phyloP scores from a whole-genome alignment of 2,113 vertebrate species.

The Hemiscyllium ocellatum region DNA sequence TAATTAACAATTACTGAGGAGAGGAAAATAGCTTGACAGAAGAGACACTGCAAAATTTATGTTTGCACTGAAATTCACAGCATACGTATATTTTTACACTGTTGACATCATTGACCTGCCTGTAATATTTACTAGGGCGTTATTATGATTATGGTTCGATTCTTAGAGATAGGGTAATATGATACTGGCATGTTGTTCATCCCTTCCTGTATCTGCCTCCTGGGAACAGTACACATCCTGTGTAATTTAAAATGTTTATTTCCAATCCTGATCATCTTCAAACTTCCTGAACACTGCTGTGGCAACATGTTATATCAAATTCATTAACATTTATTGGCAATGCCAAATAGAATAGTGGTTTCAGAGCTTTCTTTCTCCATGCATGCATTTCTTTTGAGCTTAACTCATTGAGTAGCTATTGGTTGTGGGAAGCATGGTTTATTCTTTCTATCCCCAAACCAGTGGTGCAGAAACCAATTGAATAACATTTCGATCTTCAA shows the following conservation, averaged over 20 bases:
- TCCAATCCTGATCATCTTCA: neutral
- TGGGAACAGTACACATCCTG: neutral
- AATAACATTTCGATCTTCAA: neutral
- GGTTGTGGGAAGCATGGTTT: neutral
- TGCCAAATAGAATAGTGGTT: neutral
- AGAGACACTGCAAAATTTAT: neutral
- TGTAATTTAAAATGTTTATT: neutral
- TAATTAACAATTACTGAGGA: neutral
- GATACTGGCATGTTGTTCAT: neutral
- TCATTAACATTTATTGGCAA: neutral
- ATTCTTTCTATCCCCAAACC: neutral
- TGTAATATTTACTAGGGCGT: neutral
- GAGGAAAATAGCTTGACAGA: neutral
- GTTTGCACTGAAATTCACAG: neutral
- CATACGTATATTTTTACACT: neutral
- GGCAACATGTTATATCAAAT: neutral
- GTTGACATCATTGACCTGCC: neutral
- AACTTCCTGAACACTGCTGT: neutral
- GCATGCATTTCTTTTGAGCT: neutral
- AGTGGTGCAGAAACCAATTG: neutral
- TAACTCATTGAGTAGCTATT: neutral
- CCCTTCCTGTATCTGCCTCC: neutral
- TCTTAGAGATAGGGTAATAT: neutral
- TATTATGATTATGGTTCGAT: neutral
- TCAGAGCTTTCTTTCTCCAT: neutral